Evolutionary conservation across 2,888 invertebrate genomes (phyloP).

Genomic region (Nasonia oneida): DNA sequence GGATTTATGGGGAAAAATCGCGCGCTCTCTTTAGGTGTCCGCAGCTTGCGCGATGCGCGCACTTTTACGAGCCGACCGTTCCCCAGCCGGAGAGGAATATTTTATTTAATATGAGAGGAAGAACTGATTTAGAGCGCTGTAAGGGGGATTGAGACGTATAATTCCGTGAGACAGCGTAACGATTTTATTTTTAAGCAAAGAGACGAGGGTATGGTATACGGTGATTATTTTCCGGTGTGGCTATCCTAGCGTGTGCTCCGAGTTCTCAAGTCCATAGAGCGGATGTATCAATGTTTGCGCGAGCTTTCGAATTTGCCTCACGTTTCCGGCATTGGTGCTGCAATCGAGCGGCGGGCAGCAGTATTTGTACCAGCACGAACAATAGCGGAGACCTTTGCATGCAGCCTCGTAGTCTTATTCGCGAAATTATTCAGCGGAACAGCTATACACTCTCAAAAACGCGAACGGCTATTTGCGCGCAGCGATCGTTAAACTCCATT

Average conservation of each 20-base stretch:
- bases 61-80: conserved; percentile 26
- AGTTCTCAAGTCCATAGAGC: not conserved
- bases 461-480: not conserved
- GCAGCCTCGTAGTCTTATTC: not conserved
- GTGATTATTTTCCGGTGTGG: not conserved
- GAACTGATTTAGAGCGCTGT: conserved; percentile 2
- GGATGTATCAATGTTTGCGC: not conserved
- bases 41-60: not conserved
- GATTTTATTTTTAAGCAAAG: not conserved
- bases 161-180: not conserved
- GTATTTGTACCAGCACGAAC: not conserved
- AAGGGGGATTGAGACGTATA: not conserved
- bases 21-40: not conserved
- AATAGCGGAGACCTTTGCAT: not conserved
- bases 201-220: not conserved
- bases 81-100: not conserved
- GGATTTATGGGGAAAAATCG: conserved; percentile 49
- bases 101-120: not conserved
- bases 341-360: not conserved
- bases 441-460: not conserved
- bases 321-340: not conserved
- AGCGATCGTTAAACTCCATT: conserved; percentile 6
- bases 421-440: not conserved
- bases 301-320: conserved; percentile 4
- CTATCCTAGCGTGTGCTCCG: not conserved